Evolutionary conservation across 2,113 vertebrate genomes (phyloP).

Genomic region (Coreoperca whiteheadi): DNA sequence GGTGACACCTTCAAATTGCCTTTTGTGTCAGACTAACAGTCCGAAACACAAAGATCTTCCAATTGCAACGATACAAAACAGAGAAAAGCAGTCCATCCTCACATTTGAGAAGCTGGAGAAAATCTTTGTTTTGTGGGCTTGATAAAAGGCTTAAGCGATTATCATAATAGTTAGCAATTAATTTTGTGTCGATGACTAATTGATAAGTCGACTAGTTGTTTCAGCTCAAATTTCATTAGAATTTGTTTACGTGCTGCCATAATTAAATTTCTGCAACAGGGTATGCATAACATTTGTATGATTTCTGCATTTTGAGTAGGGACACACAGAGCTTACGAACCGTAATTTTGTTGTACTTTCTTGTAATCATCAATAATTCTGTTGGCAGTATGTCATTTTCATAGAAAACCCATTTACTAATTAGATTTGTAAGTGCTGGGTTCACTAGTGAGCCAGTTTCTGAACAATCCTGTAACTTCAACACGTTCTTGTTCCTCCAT

Average conservation of each 20-base stretch:
- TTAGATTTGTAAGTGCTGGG: neutral
- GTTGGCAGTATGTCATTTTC: neutral
- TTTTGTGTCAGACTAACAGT: neutral
- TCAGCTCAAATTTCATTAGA: neutral
- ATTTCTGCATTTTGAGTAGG: neutral
- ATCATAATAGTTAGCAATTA: neutral
- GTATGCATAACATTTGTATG: neutral
- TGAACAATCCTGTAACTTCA: neutral
- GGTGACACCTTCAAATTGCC: neutral
- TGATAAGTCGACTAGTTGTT: neutral
- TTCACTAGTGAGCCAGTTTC: neutral
- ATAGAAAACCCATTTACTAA: neutral
- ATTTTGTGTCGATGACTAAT: neutral
- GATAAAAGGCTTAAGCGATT: neutral
- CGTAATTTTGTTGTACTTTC: neutral
- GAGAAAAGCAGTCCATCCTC: neutral
- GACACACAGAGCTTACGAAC: neutral
- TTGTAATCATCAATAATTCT: neutral
- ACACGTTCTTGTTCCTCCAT: neutral
- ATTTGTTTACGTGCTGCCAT: neutral
- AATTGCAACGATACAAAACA: neutral
- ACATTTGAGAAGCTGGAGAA: neutral
- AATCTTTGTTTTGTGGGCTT: neutral
- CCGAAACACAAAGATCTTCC: neutral
- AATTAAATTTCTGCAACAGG: neutral